A percentile compares a stretch with the other conserved stretches of the same genome.
phyloP scores from a whole-genome alignment of 2,113 vertebrate species.

The Rhynchomys soricoides region DNA sequence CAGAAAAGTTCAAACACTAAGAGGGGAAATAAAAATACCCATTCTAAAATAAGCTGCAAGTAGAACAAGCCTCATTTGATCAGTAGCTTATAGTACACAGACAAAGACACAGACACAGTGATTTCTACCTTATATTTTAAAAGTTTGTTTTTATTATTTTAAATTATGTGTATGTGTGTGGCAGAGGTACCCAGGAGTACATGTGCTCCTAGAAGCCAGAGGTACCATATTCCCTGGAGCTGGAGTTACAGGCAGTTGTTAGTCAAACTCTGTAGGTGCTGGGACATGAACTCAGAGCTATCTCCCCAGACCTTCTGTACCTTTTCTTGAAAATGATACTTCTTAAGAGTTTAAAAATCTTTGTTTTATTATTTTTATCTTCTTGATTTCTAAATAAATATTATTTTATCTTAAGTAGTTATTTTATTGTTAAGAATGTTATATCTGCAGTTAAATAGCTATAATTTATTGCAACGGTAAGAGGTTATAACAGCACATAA shows the following conservation, averaged over 20 bases:
- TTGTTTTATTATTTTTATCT: conserved; percentile 16
- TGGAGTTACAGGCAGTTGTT: not conserved
- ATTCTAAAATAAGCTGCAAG: not conserved
- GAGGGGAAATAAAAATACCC: not conserved
- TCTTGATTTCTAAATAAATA: conserved; percentile 44
- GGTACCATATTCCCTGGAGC: too few species aligned
- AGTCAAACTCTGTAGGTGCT: too few species aligned
- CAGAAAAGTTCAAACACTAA: not conserved
- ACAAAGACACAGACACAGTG: not conserved
- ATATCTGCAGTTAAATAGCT: not conserved
- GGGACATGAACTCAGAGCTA: not conserved
- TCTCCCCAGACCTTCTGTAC: not conserved
- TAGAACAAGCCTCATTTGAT: not conserved
- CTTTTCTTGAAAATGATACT: not conserved
- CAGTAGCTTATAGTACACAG: not conserved
- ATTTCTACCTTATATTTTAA: not conserved
- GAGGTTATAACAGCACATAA: not conserved
- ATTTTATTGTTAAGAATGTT: not conserved
- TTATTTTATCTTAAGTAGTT: not conserved
- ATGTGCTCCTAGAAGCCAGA: not conserved
- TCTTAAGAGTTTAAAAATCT: not conserved
- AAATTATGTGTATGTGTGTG: not conserved
- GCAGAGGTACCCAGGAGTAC: not conserved
- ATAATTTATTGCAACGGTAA: not conserved
- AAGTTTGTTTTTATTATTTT: not conserved